These are phyloP conservation scores for Taenioides sp. DNA, from an alignment of 2,797 vertebrate species.

Conservation along the genomic window DNA sequence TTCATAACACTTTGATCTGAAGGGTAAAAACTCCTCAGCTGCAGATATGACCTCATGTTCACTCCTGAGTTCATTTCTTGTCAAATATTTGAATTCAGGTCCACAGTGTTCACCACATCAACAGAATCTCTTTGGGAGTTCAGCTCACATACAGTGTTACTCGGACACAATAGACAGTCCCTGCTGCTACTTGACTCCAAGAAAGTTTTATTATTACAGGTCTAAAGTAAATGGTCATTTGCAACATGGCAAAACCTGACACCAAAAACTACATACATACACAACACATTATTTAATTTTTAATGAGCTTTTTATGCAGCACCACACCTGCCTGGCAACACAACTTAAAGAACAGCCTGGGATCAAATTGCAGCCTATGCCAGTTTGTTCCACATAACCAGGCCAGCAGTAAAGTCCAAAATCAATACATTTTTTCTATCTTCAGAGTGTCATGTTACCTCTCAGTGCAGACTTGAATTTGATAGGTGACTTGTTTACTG, in stretches of 20 bases:
- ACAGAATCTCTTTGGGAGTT: not conserved
- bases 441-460: not conserved
- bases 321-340: not conserved
- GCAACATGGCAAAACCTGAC: not conserved
- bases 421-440: not conserved
- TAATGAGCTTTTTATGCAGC: slow-evolving; percentile 5
- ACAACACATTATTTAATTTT: not conserved
- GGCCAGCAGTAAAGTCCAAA: not conserved
- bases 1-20: slow-evolving; percentile 9
- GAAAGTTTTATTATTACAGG: not conserved
- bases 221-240: not conserved
- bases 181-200: not conserved
- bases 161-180: not conserved
- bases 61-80: not conserved
- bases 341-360: not conserved
- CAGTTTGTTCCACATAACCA: slow-evolving; percentile 1
- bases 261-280: slow-evolving; percentile 4
- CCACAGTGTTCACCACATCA: slow-evolving; percentile 2
- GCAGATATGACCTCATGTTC: slow-evolving; percentile 7
- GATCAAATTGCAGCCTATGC: not conserved
- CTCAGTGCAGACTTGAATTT: not conserved
- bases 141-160: not conserved
- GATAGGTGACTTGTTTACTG: slow-evolving; percentile 1
- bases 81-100: not conserved
- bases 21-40: slow-evolving; percentile 6